Evolutionary conservation across 2,797 vertebrate species (phyloP), one percentile per base, ranked within the genome.

Genomic region (Amazonetta brasiliensis): DNA sequence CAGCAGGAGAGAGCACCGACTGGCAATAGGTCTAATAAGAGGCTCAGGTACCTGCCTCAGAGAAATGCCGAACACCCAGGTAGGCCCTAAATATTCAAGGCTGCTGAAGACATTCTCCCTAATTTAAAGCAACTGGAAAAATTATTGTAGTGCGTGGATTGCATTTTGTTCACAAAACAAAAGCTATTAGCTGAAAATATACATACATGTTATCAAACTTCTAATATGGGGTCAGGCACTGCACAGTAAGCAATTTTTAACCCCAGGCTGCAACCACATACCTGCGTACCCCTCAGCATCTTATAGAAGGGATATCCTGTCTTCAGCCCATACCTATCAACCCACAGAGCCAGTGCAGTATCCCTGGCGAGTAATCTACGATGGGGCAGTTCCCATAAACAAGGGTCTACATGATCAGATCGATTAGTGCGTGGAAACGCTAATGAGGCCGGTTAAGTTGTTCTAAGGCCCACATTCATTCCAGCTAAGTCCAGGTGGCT

Each of bases 391-490:
- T 62, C 19, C 59, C 43, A 31, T 0, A 4, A 60, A 41, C 0
- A 3, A 83, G 41, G 23, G 26, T n/a, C 79, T 21, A n/a, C 46
- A 28, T 13, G 64, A 59, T 31, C 11, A 37, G 43, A 35, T 12
- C 41, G 37, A 66, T 43, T 2, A 20, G 13, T 0, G 4, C 3
- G 16, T 30, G 31, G 37, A 72, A 33, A 13, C 21, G 48, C 48
- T 14, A 26, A 77, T 28, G 35, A 54, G 26, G 12, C 7, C 0
- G 0, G 15, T 28, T 33, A 4, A 1, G 3, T 1, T 67, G 52
- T 67, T 89, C 56, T 2, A 2, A 85, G 39, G 18, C 56, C 50
- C 5, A 2, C 15, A 54, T 68, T 52, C 60, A n/a, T 52, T 20
- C 56, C 52, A 14, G 7, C 13, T 3, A 30, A 44, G 6, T 3